Evolutionary conservation across 1,140 invertebrate genomes (phyloP).

Genomic region (Euwallacea similis): DNA sequence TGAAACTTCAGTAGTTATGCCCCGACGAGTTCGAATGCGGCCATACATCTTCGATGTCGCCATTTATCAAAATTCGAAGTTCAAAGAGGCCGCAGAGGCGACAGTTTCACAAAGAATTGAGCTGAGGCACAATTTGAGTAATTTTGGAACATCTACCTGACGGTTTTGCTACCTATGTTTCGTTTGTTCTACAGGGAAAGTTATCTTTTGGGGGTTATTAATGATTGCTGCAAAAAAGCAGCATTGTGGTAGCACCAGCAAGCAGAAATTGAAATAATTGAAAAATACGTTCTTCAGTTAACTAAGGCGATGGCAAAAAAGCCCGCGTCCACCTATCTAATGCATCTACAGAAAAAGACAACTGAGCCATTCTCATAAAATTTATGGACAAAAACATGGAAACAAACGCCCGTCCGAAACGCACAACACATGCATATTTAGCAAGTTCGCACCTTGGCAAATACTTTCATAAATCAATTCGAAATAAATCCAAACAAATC

Average conservation of each 20-base stretch:
- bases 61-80: neutral
- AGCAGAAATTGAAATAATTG: no score
- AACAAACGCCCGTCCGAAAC: slow-evolving; percentile 13
- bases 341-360: neutral
- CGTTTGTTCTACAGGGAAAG: neutral
- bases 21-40: no score
- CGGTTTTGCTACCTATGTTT: slow-evolving; percentile 11
- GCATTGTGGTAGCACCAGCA: no score
- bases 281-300: no score
- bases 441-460: slow-evolving; percentile 16
- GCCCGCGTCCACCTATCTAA: no score
- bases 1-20: neutral
- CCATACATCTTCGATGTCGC: neutral
- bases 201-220: no score
- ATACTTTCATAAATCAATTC: slow-evolving; percentile 36
- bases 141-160: slow-evolving; percentile 12
- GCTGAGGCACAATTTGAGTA: slow-evolving; percentile 1
- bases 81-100: slow-evolving; percentile 14
- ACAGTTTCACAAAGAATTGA: slow-evolving; percentile 15
- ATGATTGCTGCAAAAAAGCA: no score
- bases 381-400: slow-evolving; percentile 16
- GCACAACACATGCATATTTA: slow-evolving; percentile 26
- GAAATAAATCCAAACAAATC: slow-evolving; percentile 37
- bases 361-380: slow-evolving; percentile 10
- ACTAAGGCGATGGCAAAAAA: no score